Percentiles rank a stretch among this genome's conserved stretches.
Conservation (phyloP, 2,888 invertebrate genomes). For the Reticulitermes lucifugus region DNA sequence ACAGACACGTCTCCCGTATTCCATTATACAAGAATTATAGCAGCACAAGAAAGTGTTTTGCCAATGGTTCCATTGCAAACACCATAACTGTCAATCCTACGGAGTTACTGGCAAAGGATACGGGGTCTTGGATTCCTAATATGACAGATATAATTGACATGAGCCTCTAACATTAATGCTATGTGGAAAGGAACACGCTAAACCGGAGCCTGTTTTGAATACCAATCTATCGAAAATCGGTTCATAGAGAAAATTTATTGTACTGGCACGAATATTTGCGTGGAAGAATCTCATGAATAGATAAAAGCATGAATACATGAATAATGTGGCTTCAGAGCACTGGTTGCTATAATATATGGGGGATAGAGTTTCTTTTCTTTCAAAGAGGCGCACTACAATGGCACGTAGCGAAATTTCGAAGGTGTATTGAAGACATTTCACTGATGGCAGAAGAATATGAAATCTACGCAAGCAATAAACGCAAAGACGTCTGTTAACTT, state of each 20-base stretch:
- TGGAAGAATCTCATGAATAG: constrained; percentile 44
- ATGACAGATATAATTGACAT: constrained; percentile 17
- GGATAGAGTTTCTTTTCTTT: not conserved
- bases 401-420: too few species aligned
- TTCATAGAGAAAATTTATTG: constrained; percentile 51
- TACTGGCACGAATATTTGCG: constrained; percentile 31
- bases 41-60: constrained; percentile 20
- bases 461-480: too few species aligned
- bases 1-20: constrained; percentile 43
- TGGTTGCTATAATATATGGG: constrained; percentile 16
- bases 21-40: constrained; percentile 49
- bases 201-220: constrained; percentile 22
- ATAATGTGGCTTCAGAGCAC: constrained; percentile 31
- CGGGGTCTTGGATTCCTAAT: not conserved
- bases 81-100: constrained; percentile 36
- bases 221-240: constrained; percentile 52
- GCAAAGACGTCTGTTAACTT: too few species aligned
- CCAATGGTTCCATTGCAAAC: constrained; percentile 12
- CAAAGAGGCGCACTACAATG: not conserved
- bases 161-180: not conserved
- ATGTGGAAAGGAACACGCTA: not conserved
- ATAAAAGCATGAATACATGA: constrained; percentile 42
- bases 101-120: constrained; percentile 26
- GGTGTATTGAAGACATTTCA: too few species aligned
- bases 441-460: too few species aligned